phyloP scores from a whole-genome alignment of 1,140 invertebrate genomes.

The Hypothenemus hampei region DNA sequence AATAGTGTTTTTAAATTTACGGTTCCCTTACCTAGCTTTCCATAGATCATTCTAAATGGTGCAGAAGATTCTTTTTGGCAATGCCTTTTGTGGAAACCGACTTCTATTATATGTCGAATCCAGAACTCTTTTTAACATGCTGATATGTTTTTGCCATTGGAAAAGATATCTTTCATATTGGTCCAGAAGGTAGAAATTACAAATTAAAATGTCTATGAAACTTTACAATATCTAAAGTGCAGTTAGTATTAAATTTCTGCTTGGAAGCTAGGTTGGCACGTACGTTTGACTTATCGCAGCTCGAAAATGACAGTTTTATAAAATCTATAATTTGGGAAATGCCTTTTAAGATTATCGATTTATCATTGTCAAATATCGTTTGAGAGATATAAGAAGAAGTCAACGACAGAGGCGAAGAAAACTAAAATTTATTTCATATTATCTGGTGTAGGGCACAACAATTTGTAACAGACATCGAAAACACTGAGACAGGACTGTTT shows the following conservation, averaged over 20 bases:
- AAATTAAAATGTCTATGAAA: slow-evolving; percentile 11
- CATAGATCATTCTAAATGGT: slow-evolving; percentile 13
- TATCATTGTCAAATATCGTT: too few relatives aligned
- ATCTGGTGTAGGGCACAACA: slow-evolving; percentile 1
- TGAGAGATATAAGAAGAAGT: too few relatives aligned
- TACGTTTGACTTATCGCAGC: slow-evolving; percentile 2
- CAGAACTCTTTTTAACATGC: background rate
- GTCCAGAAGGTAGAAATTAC: slow-evolving; percentile 6
- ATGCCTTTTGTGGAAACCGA: too few relatives aligned
- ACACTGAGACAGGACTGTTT: slow-evolving; percentile 2
- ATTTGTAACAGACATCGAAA: slow-evolving; percentile 18
- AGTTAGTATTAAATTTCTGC: slow-evolving; percentile 9
- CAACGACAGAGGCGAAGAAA: too few relatives aligned
- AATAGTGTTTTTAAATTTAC: slow-evolving; percentile 7
- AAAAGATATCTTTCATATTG: slow-evolving; percentile 4
- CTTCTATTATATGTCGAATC: background rate
- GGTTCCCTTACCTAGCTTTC: slow-evolving; percentile 1
- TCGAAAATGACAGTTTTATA: too few relatives aligned
- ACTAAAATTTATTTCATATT: slow-evolving; percentile 6
- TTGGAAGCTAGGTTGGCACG: slow-evolving; percentile 9
- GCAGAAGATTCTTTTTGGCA: slow-evolving; percentile 3
- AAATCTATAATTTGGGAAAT: too few relatives aligned
- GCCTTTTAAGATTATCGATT: too few relatives aligned
- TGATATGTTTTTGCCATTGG: background rate
- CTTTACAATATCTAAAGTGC: slow-evolving; percentile 1